These are phyloP conservation scores for Diachrysia chrysitis DNA, from an alignment of 2,888 invertebrate species.

Conservation along the genomic window DNA sequence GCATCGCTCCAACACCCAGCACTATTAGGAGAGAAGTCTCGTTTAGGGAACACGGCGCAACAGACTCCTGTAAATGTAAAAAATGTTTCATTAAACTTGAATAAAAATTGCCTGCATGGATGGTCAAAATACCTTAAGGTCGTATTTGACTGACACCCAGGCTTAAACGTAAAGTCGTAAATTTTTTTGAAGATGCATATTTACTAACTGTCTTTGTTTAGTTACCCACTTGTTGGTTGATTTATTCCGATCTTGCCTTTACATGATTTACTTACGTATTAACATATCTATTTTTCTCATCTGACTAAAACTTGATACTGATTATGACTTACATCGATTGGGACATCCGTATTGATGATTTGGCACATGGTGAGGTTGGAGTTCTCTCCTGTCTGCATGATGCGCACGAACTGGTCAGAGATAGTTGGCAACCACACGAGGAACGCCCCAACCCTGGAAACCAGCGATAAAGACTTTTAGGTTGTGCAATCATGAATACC, in stretches of 20 bases:
- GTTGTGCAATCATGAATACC: no score
- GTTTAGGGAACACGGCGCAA: constrained; percentile 72
- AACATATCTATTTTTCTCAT: no score
- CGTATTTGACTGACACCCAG: no score
- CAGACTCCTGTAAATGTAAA: constrained; percentile 64
- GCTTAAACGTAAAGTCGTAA: no score
- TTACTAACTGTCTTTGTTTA: no score
- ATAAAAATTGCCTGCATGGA: neutral
- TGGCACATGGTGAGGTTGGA: constrained; percentile 71
- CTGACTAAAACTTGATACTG: neutral
- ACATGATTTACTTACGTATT: no score
- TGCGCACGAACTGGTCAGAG: constrained; percentile 72
- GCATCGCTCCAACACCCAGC: constrained; percentile 66
- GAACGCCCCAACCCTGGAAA: constrained; percentile 71
- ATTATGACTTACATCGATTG: constrained; percentile 59
- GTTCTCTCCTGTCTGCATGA: constrained; percentile 71
- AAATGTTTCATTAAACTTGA: neutral
- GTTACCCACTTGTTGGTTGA: no score
- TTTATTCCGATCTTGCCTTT: no score
- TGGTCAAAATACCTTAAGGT: no score
- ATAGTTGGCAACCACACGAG: constrained; percentile 79
- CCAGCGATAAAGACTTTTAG: neutral
- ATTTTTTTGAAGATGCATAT: no score
- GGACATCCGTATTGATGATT: constrained; percentile 62
- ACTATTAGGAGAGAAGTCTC: constrained; percentile 71